These are phyloP conservation scores for Camelus dromedarius DNA, from an alignment of 2,113 vertebrate species.

Conservation along the genomic window DNA sequence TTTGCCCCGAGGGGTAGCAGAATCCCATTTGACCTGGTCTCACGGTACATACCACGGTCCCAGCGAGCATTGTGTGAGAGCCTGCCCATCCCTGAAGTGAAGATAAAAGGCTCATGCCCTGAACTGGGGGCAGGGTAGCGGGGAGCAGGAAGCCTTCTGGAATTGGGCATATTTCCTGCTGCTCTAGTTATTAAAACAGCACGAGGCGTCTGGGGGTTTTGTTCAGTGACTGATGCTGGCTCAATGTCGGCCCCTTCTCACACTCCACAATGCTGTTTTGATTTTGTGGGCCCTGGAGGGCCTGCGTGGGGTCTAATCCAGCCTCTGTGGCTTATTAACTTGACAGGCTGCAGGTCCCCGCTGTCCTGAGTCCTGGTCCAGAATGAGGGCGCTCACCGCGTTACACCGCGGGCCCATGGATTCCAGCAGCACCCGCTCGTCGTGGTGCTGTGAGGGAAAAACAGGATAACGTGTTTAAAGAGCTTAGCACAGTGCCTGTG, in stretches of 20 bases:
- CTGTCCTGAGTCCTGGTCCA: neutral
- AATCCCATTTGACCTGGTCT: neutral
- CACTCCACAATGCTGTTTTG: neutral
- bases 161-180: neutral
- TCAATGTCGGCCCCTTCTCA: neutral
- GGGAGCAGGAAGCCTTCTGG: neutral
- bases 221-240: neutral
- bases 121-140: neutral
- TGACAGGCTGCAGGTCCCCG: neutral
- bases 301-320: neutral
- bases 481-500: neutral
- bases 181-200: conserved; percentile 22
- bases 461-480: neutral
- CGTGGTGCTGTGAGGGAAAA: accelerated
- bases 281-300: neutral
- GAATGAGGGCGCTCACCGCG: neutral
- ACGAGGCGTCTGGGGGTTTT: neutral
- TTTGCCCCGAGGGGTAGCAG: neutral
- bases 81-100: neutral
- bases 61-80: neutral
- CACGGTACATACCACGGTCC: neutral
- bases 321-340: neutral
- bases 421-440: accelerated
- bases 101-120: neutral
- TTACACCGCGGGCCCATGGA: accelerated